phyloP scores from a whole-genome alignment of 2,113 vertebrate genomes.

The Tylochromis polylepis region DNA sequence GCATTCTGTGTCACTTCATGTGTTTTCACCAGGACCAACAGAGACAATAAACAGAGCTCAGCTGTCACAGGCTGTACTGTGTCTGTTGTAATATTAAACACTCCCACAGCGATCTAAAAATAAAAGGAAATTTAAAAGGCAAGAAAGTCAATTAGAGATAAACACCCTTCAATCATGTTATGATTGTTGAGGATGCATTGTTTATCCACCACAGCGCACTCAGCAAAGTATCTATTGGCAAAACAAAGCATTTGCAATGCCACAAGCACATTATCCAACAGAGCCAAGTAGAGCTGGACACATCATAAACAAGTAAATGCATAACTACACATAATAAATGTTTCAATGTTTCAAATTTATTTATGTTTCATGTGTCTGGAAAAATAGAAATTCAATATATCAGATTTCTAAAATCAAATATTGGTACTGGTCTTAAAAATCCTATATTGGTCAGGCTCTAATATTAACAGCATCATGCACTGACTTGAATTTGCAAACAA shows the following conservation, averaged over 20 bases:
- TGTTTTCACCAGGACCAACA: constrained; percentile 30
- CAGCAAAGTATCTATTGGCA: neutral
- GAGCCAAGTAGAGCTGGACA: neutral
- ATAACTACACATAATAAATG: neutral
- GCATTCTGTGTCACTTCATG: no score
- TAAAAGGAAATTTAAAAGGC: neutral
- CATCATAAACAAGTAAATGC: neutral
- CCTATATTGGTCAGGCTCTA: neutral
- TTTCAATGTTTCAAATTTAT: neutral
- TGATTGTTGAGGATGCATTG: neutral
- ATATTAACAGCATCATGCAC: neutral
- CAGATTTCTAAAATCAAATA: neutral
- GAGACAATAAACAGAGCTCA: constrained; percentile 1
- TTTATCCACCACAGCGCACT: neutral
- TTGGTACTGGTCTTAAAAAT: neutral
- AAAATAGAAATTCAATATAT: neutral
- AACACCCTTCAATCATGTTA: neutral
- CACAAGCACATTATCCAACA: neutral
- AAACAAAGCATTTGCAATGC: rapidly evolving
- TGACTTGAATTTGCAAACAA: neutral
- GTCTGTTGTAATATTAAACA: constrained; percentile 10
- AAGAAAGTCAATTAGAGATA: neutral
- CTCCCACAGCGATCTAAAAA: neutral
- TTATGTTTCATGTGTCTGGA: neutral
- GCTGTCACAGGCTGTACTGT: neutral